A percentile compares a stretch with the other conserved stretches of the same genome.
Evolutionary conservation across 2,888 invertebrate species (phyloP).

Genomic region (Invenusta paracnida): DNA sequence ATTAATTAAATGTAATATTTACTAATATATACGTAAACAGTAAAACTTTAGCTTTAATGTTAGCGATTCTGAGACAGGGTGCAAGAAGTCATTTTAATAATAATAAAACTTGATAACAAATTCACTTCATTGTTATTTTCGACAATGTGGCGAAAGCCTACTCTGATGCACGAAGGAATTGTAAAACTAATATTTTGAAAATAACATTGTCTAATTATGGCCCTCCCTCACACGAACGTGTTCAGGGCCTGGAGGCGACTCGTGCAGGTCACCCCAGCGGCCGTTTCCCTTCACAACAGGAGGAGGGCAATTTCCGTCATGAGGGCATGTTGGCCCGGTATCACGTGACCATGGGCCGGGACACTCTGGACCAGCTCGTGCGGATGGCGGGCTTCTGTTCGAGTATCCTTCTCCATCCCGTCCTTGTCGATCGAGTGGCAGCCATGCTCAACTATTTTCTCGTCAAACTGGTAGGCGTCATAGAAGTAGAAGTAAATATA

Average conservation of each 20-base stretch:
- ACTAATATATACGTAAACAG: too few relatives aligned
- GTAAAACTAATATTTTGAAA: too few relatives aligned
- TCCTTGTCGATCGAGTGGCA: slow-evolving; percentile 84
- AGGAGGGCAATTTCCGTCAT: slow-evolving; percentile 59
- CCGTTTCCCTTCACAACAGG: slow-evolving; percentile 32
- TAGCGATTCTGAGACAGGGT: too few relatives aligned
- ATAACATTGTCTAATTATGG: too few relatives aligned
- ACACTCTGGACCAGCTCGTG: slow-evolving; percentile 78
- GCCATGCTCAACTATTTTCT: slow-evolving; percentile 92
- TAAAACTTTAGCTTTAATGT: too few relatives aligned
- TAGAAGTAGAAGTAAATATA: too few relatives aligned
- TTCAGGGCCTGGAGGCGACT: background rate
- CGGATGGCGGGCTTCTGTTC: slow-evolving; percentile 59
- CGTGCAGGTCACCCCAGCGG: background rate
- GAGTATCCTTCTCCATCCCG: slow-evolving; percentile 79
- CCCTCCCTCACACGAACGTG: background rate
- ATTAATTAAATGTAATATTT: too few relatives aligned
- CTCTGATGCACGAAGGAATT: too few relatives aligned
- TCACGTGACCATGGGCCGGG: slow-evolving; percentile 82
- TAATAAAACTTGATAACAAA: too few relatives aligned
- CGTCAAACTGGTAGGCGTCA: slow-evolving; percentile 68
- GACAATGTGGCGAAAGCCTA: too few relatives aligned
- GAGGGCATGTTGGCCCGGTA: slow-evolving; percentile 76
- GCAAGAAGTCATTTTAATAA: too few relatives aligned
- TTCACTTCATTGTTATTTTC: too few relatives aligned